Base-by-base conservation (phyloP, 2,113 vertebrate species). In the Sinocyclocheilus maitianheensis region DNA sequence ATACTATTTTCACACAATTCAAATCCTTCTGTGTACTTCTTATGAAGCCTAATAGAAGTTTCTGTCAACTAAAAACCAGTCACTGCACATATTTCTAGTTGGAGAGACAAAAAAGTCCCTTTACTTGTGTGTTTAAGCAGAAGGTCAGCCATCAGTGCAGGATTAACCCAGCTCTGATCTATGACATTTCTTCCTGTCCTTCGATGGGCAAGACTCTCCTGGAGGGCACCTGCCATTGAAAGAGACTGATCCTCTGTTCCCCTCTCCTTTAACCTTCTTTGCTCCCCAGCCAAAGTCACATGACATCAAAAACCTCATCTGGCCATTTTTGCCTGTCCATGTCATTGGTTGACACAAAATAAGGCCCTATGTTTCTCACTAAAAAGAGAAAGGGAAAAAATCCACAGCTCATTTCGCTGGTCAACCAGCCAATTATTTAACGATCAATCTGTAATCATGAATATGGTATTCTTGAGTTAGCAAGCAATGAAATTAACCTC, bases 151-250 rank as follows among this genome's bases (percentile, higher is more conserved):
- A 83, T 87, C 76, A 83, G 48, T 20, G 24, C 74, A 67, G 58
- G 83, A 85, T 90, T 90, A 90, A 88, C 89, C 80, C 84, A 46
- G 58, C 34, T 75, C 67, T 87, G 85, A 83, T 82, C 85, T 85
- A 48, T 87, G 87, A 88, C 85, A 90, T 90, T 90, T 85, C 22
- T 9, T 77, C 51, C 20, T 53, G 55, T 81, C 77, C 81, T 83
- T 81, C 62, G 22, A 85, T 83, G 76, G 76, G 58, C 26, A 72
- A 80, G 20, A 84, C 77, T 72, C 62, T 85, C 53, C 84, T 9
- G 53, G 62, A 77, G 53, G 71, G 16, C 40, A 62, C 30, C 55
- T 63, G 65, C 74, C 24, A 55, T 55, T 77, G 72, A 46, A 40
- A 85, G 26, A 58, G 34, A 63, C 26, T 20, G 22, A 77, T 22